These are phyloP conservation scores for Protobothrops mucrosquamatus DNA, from an alignment of 2,113 vertebrate genomes.

Conservation along the genomic window DNA sequence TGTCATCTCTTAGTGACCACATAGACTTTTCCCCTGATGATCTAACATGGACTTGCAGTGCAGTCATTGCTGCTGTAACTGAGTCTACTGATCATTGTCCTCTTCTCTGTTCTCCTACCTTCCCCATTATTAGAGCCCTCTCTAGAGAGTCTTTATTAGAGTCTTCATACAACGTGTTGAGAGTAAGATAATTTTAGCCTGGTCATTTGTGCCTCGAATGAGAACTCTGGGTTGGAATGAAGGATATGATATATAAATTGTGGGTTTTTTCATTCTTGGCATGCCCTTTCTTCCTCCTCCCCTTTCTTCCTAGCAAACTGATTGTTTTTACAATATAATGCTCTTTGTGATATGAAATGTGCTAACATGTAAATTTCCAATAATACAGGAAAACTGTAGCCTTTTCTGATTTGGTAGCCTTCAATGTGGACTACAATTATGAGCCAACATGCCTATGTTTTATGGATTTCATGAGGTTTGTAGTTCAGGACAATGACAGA, in stretches of 20 bases:
- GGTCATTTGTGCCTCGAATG: neutral
- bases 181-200: neutral
- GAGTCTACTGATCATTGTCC: neutral
- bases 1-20: neutral
- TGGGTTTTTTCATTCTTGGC: neutral
- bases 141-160: neutral
- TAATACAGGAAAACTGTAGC: neutral
- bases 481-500: neutral
- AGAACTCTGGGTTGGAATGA: neutral
- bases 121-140: neutral
- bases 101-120: neutral
- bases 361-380: neutral
- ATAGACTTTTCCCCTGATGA: neutral
- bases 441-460: neutral
- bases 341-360: neutral
- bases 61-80: neutral
- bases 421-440: neutral
- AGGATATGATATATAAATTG: neutral
- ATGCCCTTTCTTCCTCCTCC: neutral
- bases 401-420: neutral
- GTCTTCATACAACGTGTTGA: neutral
- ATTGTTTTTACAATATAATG: neutral
- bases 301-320: neutral
- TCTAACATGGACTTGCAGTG: neutral
- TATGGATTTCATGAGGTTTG: neutral